Base-by-base conservation (phyloP, 2,888 invertebrate genomes). In the Ditylenchus weischeri region DNA sequence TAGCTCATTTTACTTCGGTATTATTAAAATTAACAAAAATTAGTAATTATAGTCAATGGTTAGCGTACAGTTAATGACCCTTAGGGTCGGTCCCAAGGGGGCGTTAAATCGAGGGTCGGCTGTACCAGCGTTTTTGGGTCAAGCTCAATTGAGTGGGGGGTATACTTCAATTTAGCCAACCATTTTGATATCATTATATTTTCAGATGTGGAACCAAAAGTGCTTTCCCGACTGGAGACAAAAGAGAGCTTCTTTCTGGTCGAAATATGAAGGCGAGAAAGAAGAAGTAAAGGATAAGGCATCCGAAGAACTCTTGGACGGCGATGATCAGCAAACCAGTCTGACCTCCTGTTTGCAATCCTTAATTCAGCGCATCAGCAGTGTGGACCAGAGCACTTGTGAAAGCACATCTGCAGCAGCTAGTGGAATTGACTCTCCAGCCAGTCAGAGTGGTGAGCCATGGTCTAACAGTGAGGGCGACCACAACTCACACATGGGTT, bases 201-300 rank as follows among this genome's bases (percentile, higher is more conserved):
- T 29, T 62, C 36, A 74, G 73, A 43, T 48, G 51, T 75, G 74
- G 74, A 75, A 72, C 29, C 58, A 69, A 50, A 57, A 61, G 19
- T 76, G 76, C 58, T 76, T 76, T 67, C 74, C 74, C 19, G 74
- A 73, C 23, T 76, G 75, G 75, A 70, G 70, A 57, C 71, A 71
- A 50, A 72, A 72, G 57, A 62, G 59, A 18, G 43, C 66, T 15
- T 48, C 66, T 5, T 65, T 62, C 47, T 72, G 69, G 69, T 49
- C 57, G 10, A 29, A 54, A 23, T 54, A 4, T 10, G 54, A 23
- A 8, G 29, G 29, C 2, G 23, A 23, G 43, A 62, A 54, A 35
- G 57, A 50, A 35, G 54, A 65, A 47, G 38, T n/a, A 0, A 21
- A 23, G 35, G 60, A 59, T 19, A 66, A 68, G 59, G 29, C 7